Evolutionary conservation across 2,113 vertebrate species (phyloP).

Genomic region (Rhinogobius similis): DNA sequence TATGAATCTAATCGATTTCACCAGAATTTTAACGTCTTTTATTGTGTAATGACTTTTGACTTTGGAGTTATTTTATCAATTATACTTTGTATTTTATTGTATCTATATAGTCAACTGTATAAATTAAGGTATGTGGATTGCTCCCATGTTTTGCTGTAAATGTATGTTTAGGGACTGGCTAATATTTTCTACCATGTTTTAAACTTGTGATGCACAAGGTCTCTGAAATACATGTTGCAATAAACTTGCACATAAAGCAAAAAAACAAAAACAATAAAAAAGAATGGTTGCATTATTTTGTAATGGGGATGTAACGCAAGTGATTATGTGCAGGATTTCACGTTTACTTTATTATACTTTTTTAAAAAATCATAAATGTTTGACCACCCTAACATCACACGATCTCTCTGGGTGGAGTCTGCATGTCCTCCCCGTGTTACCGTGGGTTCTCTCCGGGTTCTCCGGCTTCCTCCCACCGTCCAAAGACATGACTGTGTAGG

Average conservation of each 20-base stretch:
- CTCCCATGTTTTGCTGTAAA: neutral
- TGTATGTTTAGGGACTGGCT: conserved; percentile 14
- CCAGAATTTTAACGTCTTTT: neutral
- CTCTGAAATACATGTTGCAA: conserved; percentile 16
- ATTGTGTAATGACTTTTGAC: neutral
- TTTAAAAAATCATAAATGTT: no score
- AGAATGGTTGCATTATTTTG: neutral
- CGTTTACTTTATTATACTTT: no score
- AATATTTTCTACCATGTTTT: conserved; percentile 8
- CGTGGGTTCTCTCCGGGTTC: no score
- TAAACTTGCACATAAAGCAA: conserved; percentile 6
- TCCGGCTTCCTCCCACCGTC: no score
- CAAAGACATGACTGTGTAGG: no score
- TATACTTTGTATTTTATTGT: neutral
- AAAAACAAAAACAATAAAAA: neutral
- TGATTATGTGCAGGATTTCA: no score
- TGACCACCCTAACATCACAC: no score
- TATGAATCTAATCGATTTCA: neutral
- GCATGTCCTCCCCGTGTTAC: no score
- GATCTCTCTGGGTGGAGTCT: no score
- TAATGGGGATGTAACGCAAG: neutral
- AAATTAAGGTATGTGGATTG: neutral
- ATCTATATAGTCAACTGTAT: neutral
- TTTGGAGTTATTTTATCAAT: neutral
- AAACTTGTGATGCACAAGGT: neutral